Base-by-base conservation (phyloP, 1,140 invertebrate genomes). In the Euglossa dilemma region DNA sequence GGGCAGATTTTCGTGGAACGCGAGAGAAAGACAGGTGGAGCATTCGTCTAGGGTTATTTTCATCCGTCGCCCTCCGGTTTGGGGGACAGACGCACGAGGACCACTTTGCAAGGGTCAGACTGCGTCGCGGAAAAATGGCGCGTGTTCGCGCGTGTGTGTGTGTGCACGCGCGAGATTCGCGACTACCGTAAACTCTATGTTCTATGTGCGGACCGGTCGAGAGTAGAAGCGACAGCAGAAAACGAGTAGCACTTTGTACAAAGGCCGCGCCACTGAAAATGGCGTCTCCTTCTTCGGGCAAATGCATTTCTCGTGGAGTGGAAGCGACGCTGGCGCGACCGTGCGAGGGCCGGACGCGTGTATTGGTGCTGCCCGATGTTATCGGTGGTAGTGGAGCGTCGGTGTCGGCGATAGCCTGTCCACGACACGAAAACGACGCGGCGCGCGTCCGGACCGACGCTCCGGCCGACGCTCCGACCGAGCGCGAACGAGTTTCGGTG, bases 181-280 rank as follows among this genome's bases (percentile, higher is more conserved):
- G 28, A 28, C 45, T 57, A 12, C 59, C 25, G 71, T 71, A 73
- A 81, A 81, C 63, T 80, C 64, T 83, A 64, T 61, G 59, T 79
- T 71, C 43, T 57, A 56, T 36, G 73, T 25, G 56, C 18, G 2
- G 25, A 52, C 54, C 54, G 63, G 52, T 36, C 6, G 61, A 52
- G 76, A 74, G 83, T 59, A 77, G 86, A 87, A 81, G 69, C 63
- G 86, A 78, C 86, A 77, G 83, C 83, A 28, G 83, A 64, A 83
- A 87, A 88, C 87, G 87, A 85, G 86, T 87, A 87, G 87, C 86
- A 88, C 86, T 88, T 88, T 85, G 73, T 85, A 83, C 83, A 85
- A 87, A 88, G 86, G 71, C 78, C 59, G 70, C 43, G 70, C 70
- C 73, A 25, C 71, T 85, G 87, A 87, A 87, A 88, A 87, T 88